Evolutionary conservation across 1,140 invertebrate genomes (phyloP), one percentile per base, ranked within the genome.

Genomic region (Drosophila neocordata): DNA sequence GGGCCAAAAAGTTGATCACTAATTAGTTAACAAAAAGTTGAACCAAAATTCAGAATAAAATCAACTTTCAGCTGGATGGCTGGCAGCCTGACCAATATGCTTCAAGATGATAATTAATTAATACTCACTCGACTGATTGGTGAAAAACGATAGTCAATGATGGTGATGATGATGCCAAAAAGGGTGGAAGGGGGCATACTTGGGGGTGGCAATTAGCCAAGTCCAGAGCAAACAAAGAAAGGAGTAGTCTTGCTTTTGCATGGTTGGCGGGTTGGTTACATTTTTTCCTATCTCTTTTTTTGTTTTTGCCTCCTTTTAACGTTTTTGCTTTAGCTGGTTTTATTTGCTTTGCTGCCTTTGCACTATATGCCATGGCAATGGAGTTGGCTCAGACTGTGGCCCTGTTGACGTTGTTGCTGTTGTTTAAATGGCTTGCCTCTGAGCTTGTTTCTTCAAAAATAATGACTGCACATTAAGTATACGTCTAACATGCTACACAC

Each of bases 401-500:
- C 37, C 37, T 70, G 27, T 70, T 69, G 53, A 52, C 62, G 52
- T 62, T 72, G 18, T 62, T 77, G 38, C 65, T 84, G 58, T 66
- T 74, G 67, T 51, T 51, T 62, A 48, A 53, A 52, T 66, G 58
- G 75, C 52, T 72, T 69, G 77, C 53, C 68, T 76, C 74, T 69
- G 69, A 58, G 76, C 83, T 88, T 87, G 83, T 83, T 88, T 87
- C 69, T 83, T 77, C 56, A 63, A 83, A 88, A 88, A 88, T 88
- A 88, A 88, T 88, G 83, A 83, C 83, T 88, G 83, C 79, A 88
- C 83, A 88, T 88, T 88, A 83, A 88, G 76, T 71, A 68, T 83
- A 70, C 70, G 73, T 84, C 72, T 76, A 77, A 78, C 72, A 62
- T 67, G 64, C 60, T 67, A 80, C 34, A 72, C 62, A 64, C 44